phyloP scores from a whole-genome alignment of 2,797 vertebrate genomes.

The Sebastes ruberrimus region DNA sequence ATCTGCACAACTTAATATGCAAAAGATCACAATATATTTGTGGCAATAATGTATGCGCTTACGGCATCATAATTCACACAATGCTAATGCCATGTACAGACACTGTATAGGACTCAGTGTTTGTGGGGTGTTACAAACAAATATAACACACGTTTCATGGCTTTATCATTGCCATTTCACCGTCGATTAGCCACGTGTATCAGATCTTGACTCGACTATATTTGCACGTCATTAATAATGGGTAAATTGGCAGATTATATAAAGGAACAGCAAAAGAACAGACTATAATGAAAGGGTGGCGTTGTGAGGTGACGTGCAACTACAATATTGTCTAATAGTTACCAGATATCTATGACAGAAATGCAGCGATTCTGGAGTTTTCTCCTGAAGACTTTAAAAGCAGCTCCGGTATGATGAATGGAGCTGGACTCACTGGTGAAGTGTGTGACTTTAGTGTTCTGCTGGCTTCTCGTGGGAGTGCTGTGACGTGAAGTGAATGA shows the following conservation, averaged over 20 bases:
- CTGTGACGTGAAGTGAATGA: slow-evolving; percentile 42
- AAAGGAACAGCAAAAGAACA: slow-evolving; percentile 1
- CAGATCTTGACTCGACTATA: slow-evolving; percentile 38
- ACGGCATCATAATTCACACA: slow-evolving; percentile 60
- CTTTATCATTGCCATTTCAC: slow-evolving; percentile 54
- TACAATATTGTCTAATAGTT: neutral
- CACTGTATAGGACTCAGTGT: slow-evolving; percentile 63
- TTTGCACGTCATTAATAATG: slow-evolving; percentile 38
- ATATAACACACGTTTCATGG: slow-evolving; percentile 45
- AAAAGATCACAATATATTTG: slow-evolving; percentile 80
- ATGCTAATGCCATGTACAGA: slow-evolving; percentile 49
- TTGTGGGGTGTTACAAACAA: slow-evolving; percentile 53
- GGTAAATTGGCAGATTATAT: slow-evolving; percentile 16
- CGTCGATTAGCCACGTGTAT: slow-evolving; percentile 12
- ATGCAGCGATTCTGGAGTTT: neutral
- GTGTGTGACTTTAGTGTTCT: slow-evolving; percentile 25
- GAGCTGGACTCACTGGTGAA: slow-evolving; percentile 45
- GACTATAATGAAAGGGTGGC: neutral
- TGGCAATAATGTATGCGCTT: slow-evolving; percentile 85
- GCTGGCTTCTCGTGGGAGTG: slow-evolving; percentile 37
- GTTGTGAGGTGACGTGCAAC: neutral
- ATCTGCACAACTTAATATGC: slow-evolving; percentile 80
- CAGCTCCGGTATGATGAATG: slow-evolving; percentile 16
- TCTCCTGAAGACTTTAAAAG: slow-evolving; percentile 10
- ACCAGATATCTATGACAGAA: slow-evolving; percentile 4